phyloP scores from a whole-genome alignment of 2,113 vertebrate genomes.

The Lampris incognitus region DNA sequence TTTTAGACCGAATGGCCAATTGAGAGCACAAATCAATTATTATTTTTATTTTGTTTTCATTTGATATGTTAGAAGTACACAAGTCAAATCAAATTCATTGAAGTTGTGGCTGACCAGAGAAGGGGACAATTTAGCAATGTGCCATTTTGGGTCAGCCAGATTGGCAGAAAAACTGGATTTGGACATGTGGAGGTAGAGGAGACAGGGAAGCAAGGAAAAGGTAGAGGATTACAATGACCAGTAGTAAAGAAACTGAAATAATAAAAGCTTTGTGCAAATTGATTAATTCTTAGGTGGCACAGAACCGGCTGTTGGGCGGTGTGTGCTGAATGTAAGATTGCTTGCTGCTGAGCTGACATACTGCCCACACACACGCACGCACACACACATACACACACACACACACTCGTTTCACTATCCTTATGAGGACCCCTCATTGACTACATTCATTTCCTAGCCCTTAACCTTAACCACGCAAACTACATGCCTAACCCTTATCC shows the following conservation, averaged over 20 bases:
- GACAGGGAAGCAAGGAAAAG: background rate
- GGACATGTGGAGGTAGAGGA: background rate
- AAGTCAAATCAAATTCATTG: background rate
- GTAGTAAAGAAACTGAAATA: background rate
- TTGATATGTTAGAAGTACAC: background rate
- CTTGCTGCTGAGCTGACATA: background rate
- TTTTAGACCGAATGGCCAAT: too few relatives aligned
- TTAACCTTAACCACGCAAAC: too few relatives aligned
- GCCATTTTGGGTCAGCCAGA: background rate
- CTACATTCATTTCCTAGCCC: too few relatives aligned
- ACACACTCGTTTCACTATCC: too few relatives aligned
- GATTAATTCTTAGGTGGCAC: conserved; percentile 20
- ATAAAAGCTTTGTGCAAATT: conserved; percentile 6
- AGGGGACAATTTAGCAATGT: too few relatives aligned
- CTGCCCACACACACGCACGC: background rate
- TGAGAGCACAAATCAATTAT: too few relatives aligned
- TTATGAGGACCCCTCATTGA: too few relatives aligned
- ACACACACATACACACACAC: background rate
- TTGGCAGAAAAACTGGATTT: background rate
- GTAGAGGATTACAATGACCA: background rate
- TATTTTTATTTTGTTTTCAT: background rate
- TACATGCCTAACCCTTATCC: too few relatives aligned
- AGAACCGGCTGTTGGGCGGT: background rate
- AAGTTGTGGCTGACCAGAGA: background rate
- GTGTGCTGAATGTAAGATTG: conserved; percentile 7